Percentiles rank a stretch among this genome's conserved stretches.
Evolutionary conservation across 2,113 vertebrate genomes (phyloP).

Genomic region (Salvelinus alpinus): DNA sequence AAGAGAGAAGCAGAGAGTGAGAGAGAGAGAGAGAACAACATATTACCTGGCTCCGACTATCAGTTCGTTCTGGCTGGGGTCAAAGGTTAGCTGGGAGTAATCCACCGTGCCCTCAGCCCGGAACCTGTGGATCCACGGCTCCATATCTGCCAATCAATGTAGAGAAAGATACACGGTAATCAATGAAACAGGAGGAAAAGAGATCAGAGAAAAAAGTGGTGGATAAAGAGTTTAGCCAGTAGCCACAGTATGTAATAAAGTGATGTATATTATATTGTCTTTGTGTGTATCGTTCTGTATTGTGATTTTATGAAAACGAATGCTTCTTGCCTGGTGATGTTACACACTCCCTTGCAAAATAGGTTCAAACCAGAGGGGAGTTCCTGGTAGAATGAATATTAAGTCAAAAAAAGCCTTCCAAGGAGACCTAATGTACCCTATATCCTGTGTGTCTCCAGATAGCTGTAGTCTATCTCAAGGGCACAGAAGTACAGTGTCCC

Average conservation of each 20-base stretch:
- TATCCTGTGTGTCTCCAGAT: background rate
- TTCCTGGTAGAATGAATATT: background rate
- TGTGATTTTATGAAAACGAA: background rate
- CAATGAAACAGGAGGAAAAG: constrained; percentile 14
- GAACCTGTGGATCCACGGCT: constrained; percentile 92
- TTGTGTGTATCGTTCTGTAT: background rate
- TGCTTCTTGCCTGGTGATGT: background rate
- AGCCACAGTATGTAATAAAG: background rate
- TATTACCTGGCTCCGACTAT: constrained; percentile 95
- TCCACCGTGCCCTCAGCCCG: constrained; percentile 90
- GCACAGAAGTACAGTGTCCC: background rate
- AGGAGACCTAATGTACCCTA: background rate
- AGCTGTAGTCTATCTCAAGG: background rate
- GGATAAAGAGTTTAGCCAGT: background rate
- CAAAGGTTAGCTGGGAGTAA: constrained; percentile 96
- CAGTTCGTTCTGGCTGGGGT: constrained; percentile 93
- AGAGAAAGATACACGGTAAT: constrained; percentile 20
- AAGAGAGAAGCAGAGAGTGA: background rate
- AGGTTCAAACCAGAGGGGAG: background rate
- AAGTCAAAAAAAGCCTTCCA: background rate
- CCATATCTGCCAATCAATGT: constrained; percentile 82
- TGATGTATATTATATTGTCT: background rate
- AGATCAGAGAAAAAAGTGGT: background rate
- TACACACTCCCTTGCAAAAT: background rate
- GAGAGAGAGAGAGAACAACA: background rate